Evolutionary conservation across 2,113 vertebrate species (phyloP).

Genomic region (Syrrhaptes paradoxus): DNA sequence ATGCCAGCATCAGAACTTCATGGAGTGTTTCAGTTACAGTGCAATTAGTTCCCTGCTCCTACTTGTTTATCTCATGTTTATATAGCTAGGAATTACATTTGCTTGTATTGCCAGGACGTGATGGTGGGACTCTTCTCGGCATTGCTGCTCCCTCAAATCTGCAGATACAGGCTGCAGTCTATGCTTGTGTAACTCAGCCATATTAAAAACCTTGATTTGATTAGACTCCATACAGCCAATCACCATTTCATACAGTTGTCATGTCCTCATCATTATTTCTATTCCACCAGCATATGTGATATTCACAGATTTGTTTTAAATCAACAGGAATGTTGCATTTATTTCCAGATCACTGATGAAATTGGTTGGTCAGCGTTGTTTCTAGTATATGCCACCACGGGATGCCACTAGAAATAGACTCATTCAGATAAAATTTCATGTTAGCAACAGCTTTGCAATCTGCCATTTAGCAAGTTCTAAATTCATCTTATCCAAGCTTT

Average conservation of each 20-base stretch:
- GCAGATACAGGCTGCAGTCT: not conserved
- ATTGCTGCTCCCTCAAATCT: not conserved
- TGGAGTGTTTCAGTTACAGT: not conserved
- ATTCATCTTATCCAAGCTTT: constrained; percentile 41
- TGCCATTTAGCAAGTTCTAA: constrained; percentile 47
- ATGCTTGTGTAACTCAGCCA: not conserved
- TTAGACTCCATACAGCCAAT: not conserved
- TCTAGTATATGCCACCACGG: not conserved
- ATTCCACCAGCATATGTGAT: not conserved
- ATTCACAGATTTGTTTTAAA: not conserved
- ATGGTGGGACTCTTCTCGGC: not conserved
- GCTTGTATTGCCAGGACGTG: not conserved
- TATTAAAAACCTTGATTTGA: not conserved
- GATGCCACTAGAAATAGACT: not conserved
- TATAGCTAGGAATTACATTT: not conserved
- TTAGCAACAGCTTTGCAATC: constrained; percentile 48
- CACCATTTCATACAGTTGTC: not conserved
- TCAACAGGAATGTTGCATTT: not conserved
- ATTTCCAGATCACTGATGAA: not conserved
- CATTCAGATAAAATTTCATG: not conserved
- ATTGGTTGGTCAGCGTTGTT: not conserved
- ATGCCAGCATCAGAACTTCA: not conserved
- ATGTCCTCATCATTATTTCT: not conserved
- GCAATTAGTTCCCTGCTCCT: not conserved
- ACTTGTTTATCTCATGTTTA: not conserved